Evolutionary conservation across 2,797 vertebrate genomes (phyloP).

Genomic region (Labeo calbasu): DNA sequence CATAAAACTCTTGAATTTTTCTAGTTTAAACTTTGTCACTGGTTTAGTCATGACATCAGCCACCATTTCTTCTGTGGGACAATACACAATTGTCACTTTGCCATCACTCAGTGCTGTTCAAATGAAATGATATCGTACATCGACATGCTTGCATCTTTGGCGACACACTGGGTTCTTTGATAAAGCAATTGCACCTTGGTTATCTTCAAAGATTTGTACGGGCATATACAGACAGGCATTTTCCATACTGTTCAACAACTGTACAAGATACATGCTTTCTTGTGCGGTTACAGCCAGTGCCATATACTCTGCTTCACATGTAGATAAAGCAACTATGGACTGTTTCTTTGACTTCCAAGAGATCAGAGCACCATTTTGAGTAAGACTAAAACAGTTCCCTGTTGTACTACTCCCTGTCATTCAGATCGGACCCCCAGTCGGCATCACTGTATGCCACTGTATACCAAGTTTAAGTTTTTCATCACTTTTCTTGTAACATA

Average conservation of each 20-base stretch:
- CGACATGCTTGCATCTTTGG: background rate
- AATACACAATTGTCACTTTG: background rate
- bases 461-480: constrained; percentile 4
- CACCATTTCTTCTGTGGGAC: background rate
- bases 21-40: background rate
- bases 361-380: background rate
- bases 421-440: too few species aligned
- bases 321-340: background rate
- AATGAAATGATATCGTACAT: background rate
- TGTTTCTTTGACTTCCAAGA: constrained; percentile 11
- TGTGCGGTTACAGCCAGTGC: background rate
- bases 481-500: background rate
- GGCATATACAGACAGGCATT: background rate
- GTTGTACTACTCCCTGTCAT: too few species aligned
- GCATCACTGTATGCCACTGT: too few species aligned
- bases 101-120: background rate
- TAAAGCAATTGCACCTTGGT: background rate
- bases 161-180: background rate
- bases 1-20: background rate
- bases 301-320: background rate
- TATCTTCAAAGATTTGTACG: background rate
- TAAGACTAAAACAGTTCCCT: background rate
- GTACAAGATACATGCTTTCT: background rate
- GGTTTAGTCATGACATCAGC: background rate
- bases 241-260: background rate